Evolutionary conservation across 35 echinoderm and acorn worm species (phyloP), one percentile per base, ranked within the genome.

Genomic region (Apostichopus californicus): DNA sequence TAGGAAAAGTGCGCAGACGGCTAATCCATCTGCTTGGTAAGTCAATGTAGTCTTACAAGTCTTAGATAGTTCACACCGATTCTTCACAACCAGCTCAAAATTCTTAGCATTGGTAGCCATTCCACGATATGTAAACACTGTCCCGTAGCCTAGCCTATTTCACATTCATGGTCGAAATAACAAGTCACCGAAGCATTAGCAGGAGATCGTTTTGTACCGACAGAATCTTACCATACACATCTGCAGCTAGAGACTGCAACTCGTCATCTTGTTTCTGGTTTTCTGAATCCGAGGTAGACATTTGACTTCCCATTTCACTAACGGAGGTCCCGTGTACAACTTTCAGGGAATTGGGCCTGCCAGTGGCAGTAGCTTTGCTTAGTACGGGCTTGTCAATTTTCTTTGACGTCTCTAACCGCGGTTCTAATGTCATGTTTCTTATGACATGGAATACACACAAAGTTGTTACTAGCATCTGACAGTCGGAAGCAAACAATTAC

Each of bases 381-480:
- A 34, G 28, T 55, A 57, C 52, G 34, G 52, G n/a, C 15, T 66
- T 9, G 63, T 66, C 9, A 66, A 66, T 66, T 66, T 66, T 66
- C 63, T 12, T 66, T 12, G 63, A 46, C 2, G 63, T 66, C 15
- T 66, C 24, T 17, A 13, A n/a, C 7, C 79, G 9, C 79, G 46
- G 79, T 15, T 55, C 24, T 52, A 82, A 55, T 82, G 52, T 15
- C 79, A 82, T 82, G 17, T 54, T 82, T n/a, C 79, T 82, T 82
- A 82, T 55, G 4, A 54, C 14, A 54, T 82, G 79, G 2, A 82
- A 18, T 52, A 82, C 6, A 54, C 79, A 82, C 55, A 82, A 82
- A 82, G 79, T 55, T 54, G 79, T 82, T 15, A 82, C 79, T 46
- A 82, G 55, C 79, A 82, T 82, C 79, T 28, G 79, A 14, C 63